Evolutionary conservation across 2,888 invertebrate genomes (phyloP).

Genomic region (Apantesis nais): DNA sequence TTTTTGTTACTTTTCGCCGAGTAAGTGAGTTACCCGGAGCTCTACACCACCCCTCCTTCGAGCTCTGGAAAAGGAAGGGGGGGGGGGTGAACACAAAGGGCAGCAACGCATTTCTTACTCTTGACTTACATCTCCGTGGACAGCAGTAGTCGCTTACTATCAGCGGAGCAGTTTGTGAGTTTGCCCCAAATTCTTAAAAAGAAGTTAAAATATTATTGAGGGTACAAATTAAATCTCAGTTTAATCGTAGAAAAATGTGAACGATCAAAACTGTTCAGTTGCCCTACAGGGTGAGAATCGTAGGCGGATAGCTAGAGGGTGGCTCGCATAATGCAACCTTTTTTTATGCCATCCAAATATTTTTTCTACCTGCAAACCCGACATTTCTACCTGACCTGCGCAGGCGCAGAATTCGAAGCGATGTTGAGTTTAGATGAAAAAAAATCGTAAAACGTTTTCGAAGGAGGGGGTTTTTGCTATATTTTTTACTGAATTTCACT

Average conservation of each 20-base stretch:
- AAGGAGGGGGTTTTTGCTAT: constrained; percentile 74
- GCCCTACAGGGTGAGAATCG: constrained; percentile 61
- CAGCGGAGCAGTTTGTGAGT: too few relatives aligned
- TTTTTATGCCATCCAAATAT: constrained; percentile 74
- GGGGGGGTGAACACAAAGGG: too few relatives aligned
- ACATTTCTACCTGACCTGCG: constrained; percentile 74
- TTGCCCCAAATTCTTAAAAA: neutral
- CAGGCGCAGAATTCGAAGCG: constrained; percentile 75
- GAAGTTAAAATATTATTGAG: neutral
- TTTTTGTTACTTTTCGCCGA: too few relatives aligned
- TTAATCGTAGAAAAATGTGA: neutral
- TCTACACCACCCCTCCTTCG: too few relatives aligned
- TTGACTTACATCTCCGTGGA: too few relatives aligned
- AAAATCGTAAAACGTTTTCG: constrained; percentile 58
- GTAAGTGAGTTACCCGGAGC: too few relatives aligned
- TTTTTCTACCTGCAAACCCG: constrained; percentile 84
- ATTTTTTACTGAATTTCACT: constrained; percentile 80
- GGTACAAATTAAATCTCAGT: neutral
- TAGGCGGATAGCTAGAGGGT: constrained; percentile 76
- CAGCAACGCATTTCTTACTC: too few relatives aligned
- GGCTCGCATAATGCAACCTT: constrained; percentile 79
- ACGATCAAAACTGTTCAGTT: constrained; percentile 45
- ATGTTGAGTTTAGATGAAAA: constrained; percentile 66
- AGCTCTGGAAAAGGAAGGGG: too few relatives aligned
- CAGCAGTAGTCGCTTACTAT: too few relatives aligned